Conservation (phyloP, 2,113 vertebrate genomes). For the Datnioides undecimradiatus region DNA sequence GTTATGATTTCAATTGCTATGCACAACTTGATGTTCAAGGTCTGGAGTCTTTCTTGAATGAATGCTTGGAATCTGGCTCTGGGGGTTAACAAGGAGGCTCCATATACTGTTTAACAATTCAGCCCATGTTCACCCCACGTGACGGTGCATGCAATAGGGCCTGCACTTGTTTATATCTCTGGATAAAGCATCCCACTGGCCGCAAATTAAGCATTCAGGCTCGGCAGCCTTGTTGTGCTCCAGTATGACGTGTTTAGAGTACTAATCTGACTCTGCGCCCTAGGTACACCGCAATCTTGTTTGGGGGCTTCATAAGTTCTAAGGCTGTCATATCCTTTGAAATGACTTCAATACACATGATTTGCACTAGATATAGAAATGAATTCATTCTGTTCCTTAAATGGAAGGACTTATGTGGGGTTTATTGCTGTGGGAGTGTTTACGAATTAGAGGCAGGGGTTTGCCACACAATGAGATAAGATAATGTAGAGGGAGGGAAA, state of each 20-base stretch:
- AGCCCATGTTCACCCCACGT: conserved; percentile 71
- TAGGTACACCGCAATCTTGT: conserved; percentile 71
- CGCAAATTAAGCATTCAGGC: conserved; percentile 84
- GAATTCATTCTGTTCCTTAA: conserved; percentile 14
- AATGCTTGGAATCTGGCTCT: conserved; percentile 76
- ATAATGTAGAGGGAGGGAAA: conserved; percentile 15
- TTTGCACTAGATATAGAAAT: conserved; percentile 39
- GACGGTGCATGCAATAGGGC: conserved; percentile 78
- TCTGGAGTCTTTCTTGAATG: conserved; percentile 75
- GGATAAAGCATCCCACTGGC: conserved; percentile 81
- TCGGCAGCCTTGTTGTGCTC: conserved; percentile 79
- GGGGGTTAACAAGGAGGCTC: conserved; percentile 82
- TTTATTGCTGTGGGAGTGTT: neutral
- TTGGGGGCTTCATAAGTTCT: conserved; percentile 66
- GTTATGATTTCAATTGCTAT: conserved; percentile 79
- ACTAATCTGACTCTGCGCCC: conserved; percentile 66
- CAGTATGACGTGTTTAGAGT: conserved; percentile 79
- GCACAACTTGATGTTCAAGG: conserved; percentile 77
- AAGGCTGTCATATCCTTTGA: conserved; percentile 61
- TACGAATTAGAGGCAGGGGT: conserved; percentile 12
- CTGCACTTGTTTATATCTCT: conserved; percentile 82
- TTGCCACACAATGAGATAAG: conserved; percentile 23
- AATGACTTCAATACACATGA: conserved; percentile 54
- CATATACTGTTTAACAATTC: conserved; percentile 81
- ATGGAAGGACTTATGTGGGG: conserved; percentile 3